Base-by-base conservation (phyloP, 2,888 invertebrate genomes). In the Corythucha ciliata region DNA sequence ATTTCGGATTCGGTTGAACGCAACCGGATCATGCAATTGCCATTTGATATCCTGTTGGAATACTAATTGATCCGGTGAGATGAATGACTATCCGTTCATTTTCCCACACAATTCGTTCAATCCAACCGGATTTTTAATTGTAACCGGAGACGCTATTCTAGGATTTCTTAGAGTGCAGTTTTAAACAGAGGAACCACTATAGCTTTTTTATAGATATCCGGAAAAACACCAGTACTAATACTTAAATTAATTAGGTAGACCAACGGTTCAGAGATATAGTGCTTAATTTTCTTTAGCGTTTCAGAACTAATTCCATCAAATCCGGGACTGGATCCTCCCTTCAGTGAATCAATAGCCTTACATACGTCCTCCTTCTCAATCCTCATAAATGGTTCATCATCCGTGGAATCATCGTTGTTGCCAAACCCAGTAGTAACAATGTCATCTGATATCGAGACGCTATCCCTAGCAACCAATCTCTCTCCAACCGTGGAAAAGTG, bases 401-500 rank as follows among this genome's bases (percentile, higher is more conserved):
- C 6, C 6, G 14, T 16, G n/a, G 33, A 33, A 33, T n/a, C n/a
- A n/a, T n/a, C n/a, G n/a, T n/a, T n/a, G n/a, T n/a, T n/a, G n/a
- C n/a, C n/a, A n/a, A n/a, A n/a, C n/a, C n/a, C n/a, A n/a, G n/a
- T n/a, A n/a, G n/a, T n/a, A n/a, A n/a, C n/a, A n/a, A n/a, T n/a
- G n/a, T n/a, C n/a, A n/a, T n/a, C n/a, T n/a, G n/a, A n/a, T n/a
- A n/a, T n/a, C n/a, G n/a, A n/a, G n/a, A n/a, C n/a, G n/a, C n/a
- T n/a, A n/a, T n/a, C n/a, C n/a, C n/a, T n/a, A n/a, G n/a, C n/a
- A n/a, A n/a, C n/a, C n/a, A n/a, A 16, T 33, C 33, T 16, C 16
- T 16, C 16, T 16, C 33, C 33, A 33, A 33, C 33, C 33, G 33
- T 33, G n/a, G 33, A n/a, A 33, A 33, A 33, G 16, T 33, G 33